Evolutionary conservation across 2,888 invertebrate genomes (phyloP).

Genomic region (Agrotis segetum): DNA sequence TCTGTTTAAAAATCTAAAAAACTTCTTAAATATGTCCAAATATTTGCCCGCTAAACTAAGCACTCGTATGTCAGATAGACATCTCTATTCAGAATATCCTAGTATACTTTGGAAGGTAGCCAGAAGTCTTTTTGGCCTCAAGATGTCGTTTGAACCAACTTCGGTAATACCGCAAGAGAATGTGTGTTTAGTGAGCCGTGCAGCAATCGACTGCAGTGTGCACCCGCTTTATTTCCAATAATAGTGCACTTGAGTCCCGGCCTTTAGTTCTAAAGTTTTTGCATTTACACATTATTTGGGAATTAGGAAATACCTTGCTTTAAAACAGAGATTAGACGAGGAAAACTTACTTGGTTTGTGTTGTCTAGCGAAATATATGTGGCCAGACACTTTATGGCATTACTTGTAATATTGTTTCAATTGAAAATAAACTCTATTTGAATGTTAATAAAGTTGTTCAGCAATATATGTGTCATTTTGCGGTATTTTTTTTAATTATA

Average conservation of each 20-base stretch:
- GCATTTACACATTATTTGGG: conserved; percentile 51
- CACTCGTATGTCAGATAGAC: conserved; percentile 72
- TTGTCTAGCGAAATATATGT: background rate
- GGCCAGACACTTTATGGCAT: background rate
- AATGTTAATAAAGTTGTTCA: background rate
- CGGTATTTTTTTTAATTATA: background rate
- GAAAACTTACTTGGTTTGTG: conserved; percentile 28
- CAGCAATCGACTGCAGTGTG: conserved; percentile 38
- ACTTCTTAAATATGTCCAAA: background rate
- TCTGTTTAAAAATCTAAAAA: no score
- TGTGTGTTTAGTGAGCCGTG: conserved; percentile 76
- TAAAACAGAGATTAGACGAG: conserved; percentile 17
- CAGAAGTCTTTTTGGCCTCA: conserved; percentile 90
- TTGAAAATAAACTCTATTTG: background rate
- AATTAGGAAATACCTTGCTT: conserved; percentile 46
- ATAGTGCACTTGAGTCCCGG: conserved; percentile 42
- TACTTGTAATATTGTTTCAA: background rate
- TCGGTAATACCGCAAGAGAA: conserved; percentile 74
- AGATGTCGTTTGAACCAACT: conserved; percentile 86
- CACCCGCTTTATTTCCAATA: conserved; percentile 45
- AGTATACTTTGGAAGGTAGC: conserved; percentile 85
- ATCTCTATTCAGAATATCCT: conserved; percentile 76
- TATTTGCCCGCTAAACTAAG: conserved; percentile 14
- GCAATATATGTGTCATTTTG: conserved; percentile 11
- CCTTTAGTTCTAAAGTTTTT: conserved; percentile 44